These are phyloP conservation scores for Pseudopleuronectes americanus DNA, from an alignment of 2,797 vertebrate genomes.

Conservation along the genomic window DNA sequence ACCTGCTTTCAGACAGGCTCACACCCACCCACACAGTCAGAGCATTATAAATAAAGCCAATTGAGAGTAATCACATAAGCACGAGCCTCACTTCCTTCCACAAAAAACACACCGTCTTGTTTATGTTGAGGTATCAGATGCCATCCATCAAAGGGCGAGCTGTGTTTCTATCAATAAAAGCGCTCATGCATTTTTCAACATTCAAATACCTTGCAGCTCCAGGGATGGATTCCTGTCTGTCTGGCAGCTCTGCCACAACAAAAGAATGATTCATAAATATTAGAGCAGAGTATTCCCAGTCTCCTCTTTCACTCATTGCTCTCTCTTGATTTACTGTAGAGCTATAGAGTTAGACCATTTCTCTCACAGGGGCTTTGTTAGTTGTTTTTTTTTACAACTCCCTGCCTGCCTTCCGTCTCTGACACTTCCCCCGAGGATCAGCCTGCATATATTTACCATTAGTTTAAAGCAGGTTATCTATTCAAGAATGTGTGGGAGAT, in stretches of 20 bases:
- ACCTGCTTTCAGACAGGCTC: constrained; percentile 11
- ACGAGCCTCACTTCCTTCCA: constrained; percentile 44
- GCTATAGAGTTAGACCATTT: constrained; percentile 49
- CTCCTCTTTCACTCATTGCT: constrained; percentile 36
- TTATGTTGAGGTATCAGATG: constrained; percentile 59
- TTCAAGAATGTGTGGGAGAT: constrained; percentile 3
- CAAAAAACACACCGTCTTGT: constrained; percentile 42
- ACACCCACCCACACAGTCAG: constrained; percentile 18
- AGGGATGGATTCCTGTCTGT: constrained; percentile 55
- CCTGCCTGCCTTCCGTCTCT: constrained; percentile 32
- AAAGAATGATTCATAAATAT: constrained; percentile 79
- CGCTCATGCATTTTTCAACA: constrained; percentile 79
- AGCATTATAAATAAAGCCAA: constrained; percentile 56
- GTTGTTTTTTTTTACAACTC: constrained; percentile 24
- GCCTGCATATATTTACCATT: constrained; percentile 46
- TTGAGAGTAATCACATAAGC: constrained; percentile 54
- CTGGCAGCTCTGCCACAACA: constrained; percentile 70
- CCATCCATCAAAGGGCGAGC: constrained; percentile 75
- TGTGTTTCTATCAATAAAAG: constrained; percentile 69
- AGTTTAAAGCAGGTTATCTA: constrained; percentile 25
- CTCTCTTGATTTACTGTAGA: constrained; percentile 58
- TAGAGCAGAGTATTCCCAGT: constrained; percentile 60
- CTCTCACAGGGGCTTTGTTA: constrained; percentile 48
- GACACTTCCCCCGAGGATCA: constrained; percentile 40
- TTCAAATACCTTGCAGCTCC: constrained; percentile 70